Evolutionary conservation across 1,140 invertebrate genomes (phyloP).

Genomic region (Drosophila leontia): DNA sequence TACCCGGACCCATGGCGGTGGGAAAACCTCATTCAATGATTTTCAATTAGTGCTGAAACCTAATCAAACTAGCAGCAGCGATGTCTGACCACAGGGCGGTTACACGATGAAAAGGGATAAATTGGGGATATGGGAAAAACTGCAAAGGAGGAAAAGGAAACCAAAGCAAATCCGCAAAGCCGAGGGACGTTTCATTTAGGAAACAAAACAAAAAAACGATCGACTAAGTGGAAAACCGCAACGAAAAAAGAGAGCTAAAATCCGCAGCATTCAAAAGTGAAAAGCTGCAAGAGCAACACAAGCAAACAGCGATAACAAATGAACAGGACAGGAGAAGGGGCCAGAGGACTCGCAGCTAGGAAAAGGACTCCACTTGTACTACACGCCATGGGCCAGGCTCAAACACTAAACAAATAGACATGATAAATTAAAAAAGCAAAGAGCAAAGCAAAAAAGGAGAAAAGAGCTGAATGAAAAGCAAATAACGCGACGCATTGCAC

Average conservation of each 20-base stretch:
- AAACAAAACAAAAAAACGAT: constrained; percentile 42
- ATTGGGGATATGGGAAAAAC: constrained; percentile 15
- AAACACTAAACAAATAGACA: constrained; percentile 81
- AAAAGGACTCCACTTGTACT: constrained; percentile 44
- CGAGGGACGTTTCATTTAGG: constrained; percentile 35
- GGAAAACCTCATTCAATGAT: constrained; percentile 52
- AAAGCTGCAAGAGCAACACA: constrained; percentile 53
- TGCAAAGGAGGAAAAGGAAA: constrained; percentile 6
- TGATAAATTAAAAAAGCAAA: constrained; percentile 81
- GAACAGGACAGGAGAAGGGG: constrained; percentile 43
- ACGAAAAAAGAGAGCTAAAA: constrained; percentile 27
- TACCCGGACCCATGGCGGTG: constrained; percentile 7
- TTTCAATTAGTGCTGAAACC: constrained; percentile 72
- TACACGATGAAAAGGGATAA: constrained; percentile 33
- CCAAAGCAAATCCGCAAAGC: constrained; percentile 55
- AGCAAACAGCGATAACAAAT: constrained; percentile 79
- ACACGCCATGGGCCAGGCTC: constrained; percentile 61
- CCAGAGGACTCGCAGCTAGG: constrained; percentile 1
- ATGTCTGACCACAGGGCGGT: constrained; percentile 49
- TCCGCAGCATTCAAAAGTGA: constrained; percentile 46
- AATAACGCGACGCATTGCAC: constrained; percentile 57
- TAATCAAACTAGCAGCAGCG: constrained; percentile 40
- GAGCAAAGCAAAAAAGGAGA: constrained; percentile 53
- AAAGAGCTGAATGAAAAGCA: constrained; percentile 48
- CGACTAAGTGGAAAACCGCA: constrained; percentile 45